phyloP scores from a whole-genome alignment of 2,888 invertebrate genomes.

The Idaea dimidiata region DNA sequence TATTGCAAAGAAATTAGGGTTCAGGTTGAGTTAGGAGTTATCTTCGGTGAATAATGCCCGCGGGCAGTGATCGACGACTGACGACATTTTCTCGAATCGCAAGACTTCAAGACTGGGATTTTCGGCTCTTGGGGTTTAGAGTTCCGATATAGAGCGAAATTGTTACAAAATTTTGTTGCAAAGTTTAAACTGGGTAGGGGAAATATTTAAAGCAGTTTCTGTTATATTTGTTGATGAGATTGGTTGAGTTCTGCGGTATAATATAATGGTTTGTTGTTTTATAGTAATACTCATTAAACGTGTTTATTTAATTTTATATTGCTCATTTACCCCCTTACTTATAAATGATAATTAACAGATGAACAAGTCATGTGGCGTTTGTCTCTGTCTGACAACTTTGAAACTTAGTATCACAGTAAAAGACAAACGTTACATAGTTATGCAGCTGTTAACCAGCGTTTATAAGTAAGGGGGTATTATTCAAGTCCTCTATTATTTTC shows the following conservation, averaged over 20 bases:
- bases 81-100: slow-evolving; percentile 51
- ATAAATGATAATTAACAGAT: no score
- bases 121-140: slow-evolving; percentile 31
- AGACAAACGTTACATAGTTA: no score
- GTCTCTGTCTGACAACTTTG: no score
- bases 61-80: slow-evolving; percentile 61
- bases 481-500: no score
- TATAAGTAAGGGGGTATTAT: no score
- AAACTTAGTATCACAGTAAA: no score
- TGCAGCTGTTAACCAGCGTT: no score
- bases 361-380: no score
- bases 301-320: no score
- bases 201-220: not conserved
- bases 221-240: not conserved
- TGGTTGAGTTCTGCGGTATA: not conserved
- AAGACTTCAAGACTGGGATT: slow-evolving; percentile 22
- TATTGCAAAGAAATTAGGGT: slow-evolving; percentile 27
- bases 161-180: not conserved
- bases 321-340: no score
- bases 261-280: not conserved
- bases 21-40: slow-evolving; percentile 46
- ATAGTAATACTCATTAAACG: not conserved
- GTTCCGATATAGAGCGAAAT: slow-evolving; percentile 13
- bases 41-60: slow-evolving; percentile 62
- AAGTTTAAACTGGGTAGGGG: not conserved